Conservation (phyloP, 1,140 invertebrate genomes). For the Ips typographus region DNA sequence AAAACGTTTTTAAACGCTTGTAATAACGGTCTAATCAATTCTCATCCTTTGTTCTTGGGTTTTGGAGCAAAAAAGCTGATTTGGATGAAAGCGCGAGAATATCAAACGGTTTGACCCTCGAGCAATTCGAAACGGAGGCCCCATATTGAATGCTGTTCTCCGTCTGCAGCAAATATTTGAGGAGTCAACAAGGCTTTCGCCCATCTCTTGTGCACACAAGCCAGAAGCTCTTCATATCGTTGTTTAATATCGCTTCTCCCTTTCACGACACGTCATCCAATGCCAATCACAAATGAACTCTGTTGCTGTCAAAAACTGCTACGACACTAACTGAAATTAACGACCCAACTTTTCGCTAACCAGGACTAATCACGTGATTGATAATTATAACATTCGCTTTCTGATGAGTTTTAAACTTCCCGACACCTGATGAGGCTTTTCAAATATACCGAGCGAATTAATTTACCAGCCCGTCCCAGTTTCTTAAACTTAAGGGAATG, state of each 20-base stretch:
- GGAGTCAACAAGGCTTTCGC: constrained; percentile 47
- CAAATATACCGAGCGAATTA: not conserved
- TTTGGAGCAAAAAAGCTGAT: too few species aligned
- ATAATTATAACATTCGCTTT: not conserved
- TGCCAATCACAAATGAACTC: not conserved
- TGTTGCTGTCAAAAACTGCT: not conserved
- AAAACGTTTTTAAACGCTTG: constrained; percentile 21
- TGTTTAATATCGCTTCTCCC: constrained; percentile 45
- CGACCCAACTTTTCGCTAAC: not conserved
- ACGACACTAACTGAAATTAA: not conserved
- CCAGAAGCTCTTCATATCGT: constrained; percentile 46
- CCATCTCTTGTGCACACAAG: constrained; percentile 46
- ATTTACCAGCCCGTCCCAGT: not conserved
- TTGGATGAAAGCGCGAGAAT: too few species aligned
- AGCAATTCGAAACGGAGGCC: not conserved
- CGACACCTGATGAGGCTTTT: not conserved
- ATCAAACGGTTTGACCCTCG: constrained; percentile 4
- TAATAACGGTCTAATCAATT: constrained; percentile 33
- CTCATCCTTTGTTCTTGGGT: not conserved
- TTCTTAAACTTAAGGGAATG: not conserved
- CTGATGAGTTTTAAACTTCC: constrained; percentile 3
- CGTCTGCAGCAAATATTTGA: constrained; percentile 45
- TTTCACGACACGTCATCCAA: not conserved
- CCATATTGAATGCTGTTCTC: constrained; percentile 15
- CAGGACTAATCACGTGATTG: not conserved